phyloP scores from a whole-genome alignment of 2,113 vertebrate genomes.

The Pterocles gutturalis region DNA sequence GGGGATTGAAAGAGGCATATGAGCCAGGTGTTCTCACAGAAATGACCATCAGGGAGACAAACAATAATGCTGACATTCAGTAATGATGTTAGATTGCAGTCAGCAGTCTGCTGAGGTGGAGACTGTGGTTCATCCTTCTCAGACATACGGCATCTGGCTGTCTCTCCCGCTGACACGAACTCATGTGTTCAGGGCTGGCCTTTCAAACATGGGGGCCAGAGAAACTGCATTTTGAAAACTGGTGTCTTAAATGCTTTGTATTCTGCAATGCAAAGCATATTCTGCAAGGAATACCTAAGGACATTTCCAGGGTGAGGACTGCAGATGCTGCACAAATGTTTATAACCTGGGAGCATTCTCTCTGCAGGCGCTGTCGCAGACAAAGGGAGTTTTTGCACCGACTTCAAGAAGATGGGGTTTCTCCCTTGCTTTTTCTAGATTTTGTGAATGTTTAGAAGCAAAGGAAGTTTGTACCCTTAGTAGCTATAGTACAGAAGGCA shows the following conservation, averaged over 20 bases:
- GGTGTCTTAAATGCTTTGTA: neutral
- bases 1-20: neutral
- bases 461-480: neutral
- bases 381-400: neutral
- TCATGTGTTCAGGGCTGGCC: neutral
- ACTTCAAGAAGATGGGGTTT: neutral
- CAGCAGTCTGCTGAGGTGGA: neutral
- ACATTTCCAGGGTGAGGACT: neutral
- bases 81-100: neutral
- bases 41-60: conserved; percentile 2
- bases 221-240: neutral
- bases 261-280: neutral
- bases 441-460: neutral
- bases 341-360: neutral
- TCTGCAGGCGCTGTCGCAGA: neutral
- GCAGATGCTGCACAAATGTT: neutral
- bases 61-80: neutral
- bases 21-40: conserved; percentile 21
- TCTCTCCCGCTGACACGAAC: neutral
- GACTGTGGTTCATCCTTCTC: neutral
- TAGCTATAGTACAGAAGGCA: neutral
- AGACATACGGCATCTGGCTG: neutral
- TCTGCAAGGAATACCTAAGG: neutral
- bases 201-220: neutral
- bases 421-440: neutral